Percentiles rank a stretch among this genome's conserved stretches.
Evolutionary conservation across 2,113 vertebrate genomes (phyloP).

Genomic region (Callipepla squamata): DNA sequence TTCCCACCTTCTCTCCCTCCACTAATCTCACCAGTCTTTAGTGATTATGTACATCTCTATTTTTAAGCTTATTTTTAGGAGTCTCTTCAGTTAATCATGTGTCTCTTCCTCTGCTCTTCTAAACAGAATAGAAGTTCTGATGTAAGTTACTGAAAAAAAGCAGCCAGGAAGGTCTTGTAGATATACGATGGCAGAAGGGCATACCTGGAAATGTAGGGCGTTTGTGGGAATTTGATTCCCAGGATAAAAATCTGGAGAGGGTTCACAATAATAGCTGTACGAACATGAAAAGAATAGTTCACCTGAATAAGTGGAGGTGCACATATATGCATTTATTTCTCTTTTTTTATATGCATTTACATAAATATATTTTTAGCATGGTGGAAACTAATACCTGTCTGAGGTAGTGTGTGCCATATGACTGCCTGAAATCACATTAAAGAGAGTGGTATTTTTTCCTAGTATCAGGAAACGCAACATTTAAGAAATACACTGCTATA

Average conservation of each 20-base stretch:
- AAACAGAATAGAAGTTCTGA: not conserved
- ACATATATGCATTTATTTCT: not conserved
- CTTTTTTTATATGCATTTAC: not conserved
- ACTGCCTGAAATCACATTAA: not conserved
- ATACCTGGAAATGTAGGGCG: not conserved
- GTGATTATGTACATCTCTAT: not conserved
- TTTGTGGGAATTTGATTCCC: constrained; percentile 3
- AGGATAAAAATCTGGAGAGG: not conserved
- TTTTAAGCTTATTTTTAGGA: not conserved
- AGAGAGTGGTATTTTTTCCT: not conserved
- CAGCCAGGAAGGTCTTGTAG: not conserved
- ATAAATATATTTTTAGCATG: not conserved
- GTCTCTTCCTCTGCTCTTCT: not conserved
- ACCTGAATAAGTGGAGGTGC: not conserved
- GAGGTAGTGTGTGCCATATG: not conserved
- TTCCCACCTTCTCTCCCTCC: not conserved
- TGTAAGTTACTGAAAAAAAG: not conserved
- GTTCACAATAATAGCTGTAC: not conserved
- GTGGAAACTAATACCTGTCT: not conserved
- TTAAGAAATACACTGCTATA: not conserved
- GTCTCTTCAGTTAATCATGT: not conserved
- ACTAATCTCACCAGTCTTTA: not conserved
- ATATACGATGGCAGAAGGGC: not conserved
- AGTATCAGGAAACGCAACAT: not conserved
- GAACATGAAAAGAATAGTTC: not conserved